Evolutionary conservation across 2,113 vertebrate species (phyloP).

Genomic region (Corythaixoides concolor): DNA sequence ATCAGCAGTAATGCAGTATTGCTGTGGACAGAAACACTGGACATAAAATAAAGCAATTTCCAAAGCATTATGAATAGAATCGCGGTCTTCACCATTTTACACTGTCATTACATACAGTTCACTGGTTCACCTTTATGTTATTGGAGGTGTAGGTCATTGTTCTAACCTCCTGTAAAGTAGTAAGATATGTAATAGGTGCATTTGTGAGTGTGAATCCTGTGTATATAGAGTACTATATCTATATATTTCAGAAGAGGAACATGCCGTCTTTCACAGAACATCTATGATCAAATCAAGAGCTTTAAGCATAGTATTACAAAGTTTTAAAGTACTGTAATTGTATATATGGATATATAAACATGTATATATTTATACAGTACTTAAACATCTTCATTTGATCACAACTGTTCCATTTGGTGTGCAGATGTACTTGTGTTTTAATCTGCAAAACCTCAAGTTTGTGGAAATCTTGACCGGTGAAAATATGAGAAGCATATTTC

Average conservation of each 20-base stretch:
- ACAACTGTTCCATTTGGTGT: slow-evolving; percentile 8
- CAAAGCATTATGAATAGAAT: not conserved
- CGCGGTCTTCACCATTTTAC: not conserved
- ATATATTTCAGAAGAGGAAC: not conserved
- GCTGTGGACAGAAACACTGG: not conserved
- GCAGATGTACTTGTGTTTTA: slow-evolving; percentile 32
- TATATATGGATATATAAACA: not conserved
- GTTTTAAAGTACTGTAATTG: not conserved
- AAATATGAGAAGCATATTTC: slow-evolving; percentile 9
- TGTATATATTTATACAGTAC: not conserved
- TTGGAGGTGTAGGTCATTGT: not conserved
- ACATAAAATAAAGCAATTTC: not conserved
- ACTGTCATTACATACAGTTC: not conserved
- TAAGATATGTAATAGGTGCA: not conserved
- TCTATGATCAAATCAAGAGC: not conserved
- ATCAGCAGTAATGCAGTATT: not conserved
- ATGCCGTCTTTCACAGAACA: not conserved
- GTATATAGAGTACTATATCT: not conserved
- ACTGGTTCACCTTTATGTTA: not conserved
- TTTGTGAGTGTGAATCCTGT: not conserved
- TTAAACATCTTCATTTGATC: not conserved
- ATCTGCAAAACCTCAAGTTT: slow-evolving; percentile 6
- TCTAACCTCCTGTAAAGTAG: not conserved
- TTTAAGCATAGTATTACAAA: not conserved
- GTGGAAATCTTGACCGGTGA: not conserved